Conservation (phyloP, 2,888 invertebrate genomes). For the Syrphus vitripennis region DNA sequence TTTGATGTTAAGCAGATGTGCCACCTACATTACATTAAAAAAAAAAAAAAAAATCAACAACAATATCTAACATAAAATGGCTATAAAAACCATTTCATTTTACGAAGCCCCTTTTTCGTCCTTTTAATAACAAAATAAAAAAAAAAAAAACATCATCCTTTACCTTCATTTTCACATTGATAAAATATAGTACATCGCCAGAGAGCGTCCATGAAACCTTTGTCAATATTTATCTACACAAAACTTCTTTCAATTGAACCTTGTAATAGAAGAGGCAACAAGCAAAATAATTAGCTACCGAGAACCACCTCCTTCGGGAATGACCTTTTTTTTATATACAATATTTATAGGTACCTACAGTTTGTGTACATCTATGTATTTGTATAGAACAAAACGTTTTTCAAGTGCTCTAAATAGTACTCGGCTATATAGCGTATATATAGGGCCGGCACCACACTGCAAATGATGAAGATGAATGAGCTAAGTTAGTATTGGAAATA, state of each 20-base stretch:
- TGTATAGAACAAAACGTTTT: not conserved
- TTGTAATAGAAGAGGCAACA: not conserved
- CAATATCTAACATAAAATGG: conserved; percentile 14
- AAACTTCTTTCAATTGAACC: conserved; percentile 4
- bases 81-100: not conserved
- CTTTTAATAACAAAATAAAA: not conserved
- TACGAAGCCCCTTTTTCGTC: not conserved
- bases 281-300: conserved; percentile 20
- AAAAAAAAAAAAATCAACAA: not conserved
- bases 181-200: conserved; percentile 26
- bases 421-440: not conserved
- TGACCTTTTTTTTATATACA: not conserved
- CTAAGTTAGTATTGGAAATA: not conserved
- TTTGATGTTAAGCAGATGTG: not conserved
- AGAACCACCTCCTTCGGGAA: conserved; percentile 5
- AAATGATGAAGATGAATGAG: conserved; percentile 63
- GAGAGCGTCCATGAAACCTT: conserved; percentile 2
- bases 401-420: not conserved
- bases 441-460: not conserved
- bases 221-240: conserved; percentile 53
- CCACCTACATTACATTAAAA: not conserved
- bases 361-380: not conserved
- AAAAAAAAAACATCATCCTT: not conserved
- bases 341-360: too few relatives aligned
- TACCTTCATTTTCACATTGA: not conserved